Conservation (phyloP, 2,113 vertebrate genomes). For the Amphiprion ocellaris region DNA sequence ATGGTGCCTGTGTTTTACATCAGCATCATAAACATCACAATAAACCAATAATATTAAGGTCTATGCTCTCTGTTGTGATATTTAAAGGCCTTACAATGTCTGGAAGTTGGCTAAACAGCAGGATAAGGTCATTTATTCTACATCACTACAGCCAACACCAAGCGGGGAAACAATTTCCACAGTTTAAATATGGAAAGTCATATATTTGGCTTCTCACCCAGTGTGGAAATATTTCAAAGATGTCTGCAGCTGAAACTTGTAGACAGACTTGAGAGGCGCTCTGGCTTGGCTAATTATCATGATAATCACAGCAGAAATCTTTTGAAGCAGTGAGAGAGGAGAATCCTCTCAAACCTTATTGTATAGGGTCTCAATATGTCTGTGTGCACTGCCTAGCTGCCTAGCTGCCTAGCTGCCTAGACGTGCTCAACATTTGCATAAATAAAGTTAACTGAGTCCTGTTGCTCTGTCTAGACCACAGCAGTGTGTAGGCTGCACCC, state of each 20-base stretch:
- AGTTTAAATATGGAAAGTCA: constrained; percentile 6
- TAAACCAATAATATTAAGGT: not conserved
- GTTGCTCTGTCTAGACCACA: constrained; percentile 53
- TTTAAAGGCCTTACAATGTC: not conserved
- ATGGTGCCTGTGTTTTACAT: constrained; percentile 1
- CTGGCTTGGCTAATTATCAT: constrained; percentile 72
- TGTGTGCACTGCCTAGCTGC: constrained; percentile 7
- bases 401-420: constrained; percentile 18
- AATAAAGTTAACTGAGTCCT: constrained; percentile 55
- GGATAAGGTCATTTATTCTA: not conserved
- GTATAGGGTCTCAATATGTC: constrained; percentile 49
- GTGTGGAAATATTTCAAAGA: constrained; percentile 29
- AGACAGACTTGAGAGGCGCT: constrained; percentile 50
- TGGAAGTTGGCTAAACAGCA: not conserved
- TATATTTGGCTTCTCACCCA: constrained; percentile 27
- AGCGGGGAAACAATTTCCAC: not conserved
- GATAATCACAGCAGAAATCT: constrained; percentile 76
- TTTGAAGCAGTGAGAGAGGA: constrained; percentile 65
- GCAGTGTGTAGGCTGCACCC: constrained; percentile 23
- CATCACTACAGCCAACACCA: too few relatives aligned
- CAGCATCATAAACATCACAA: constrained; percentile 4
- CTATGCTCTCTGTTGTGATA: not conserved
- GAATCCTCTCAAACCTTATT: constrained; percentile 63
- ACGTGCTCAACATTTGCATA: constrained; percentile 66
- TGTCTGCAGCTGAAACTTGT: constrained; percentile 55